Conservation (phyloP, 2,888 invertebrate species). For the Neocrepidodera transversa region DNA sequence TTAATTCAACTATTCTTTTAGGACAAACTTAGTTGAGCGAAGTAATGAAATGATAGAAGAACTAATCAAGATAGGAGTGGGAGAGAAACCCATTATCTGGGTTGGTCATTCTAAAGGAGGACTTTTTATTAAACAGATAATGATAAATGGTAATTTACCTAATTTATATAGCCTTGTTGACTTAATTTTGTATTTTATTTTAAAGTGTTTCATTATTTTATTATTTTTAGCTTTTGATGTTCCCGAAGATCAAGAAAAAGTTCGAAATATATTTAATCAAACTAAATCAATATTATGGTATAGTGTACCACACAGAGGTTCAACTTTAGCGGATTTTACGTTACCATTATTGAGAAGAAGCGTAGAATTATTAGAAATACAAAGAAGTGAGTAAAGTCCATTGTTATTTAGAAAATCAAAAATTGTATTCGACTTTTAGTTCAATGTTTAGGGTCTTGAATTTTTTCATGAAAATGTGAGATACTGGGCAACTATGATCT, state of each 20-base stretch:
- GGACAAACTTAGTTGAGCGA: constrained; percentile 70
- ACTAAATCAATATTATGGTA: constrained; percentile 80
- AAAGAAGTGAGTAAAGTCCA: constrained; percentile 67
- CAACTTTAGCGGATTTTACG: constrained; percentile 77
- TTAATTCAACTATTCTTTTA: too few species aligned
- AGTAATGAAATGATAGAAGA: constrained; percentile 76
- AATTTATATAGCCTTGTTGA: too few species aligned
- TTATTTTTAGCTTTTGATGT: constrained; percentile 61
- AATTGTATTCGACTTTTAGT: too few species aligned
- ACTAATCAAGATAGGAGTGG: constrained; percentile 72
- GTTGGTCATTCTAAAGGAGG: constrained; percentile 90
- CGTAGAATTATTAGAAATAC: constrained; percentile 79
- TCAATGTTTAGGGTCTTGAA: too few species aligned
- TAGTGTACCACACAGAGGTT: constrained; percentile 87
- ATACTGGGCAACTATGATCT: too few species aligned
- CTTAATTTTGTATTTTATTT: too few species aligned
- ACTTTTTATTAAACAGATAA: constrained; percentile 82
- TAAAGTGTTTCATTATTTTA: background rate
- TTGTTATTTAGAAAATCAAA: too few species aligned
- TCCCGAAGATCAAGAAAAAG: constrained; percentile 55
- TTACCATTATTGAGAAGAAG: constrained; percentile 78
- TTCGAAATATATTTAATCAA: constrained; percentile 63
- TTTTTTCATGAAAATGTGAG: too few species aligned
- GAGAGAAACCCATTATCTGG: constrained; percentile 81
- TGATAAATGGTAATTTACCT: constrained; percentile 68